These are phyloP conservation scores for Ectemnius continuus DNA, from an alignment of 2,888 invertebrate species.

Conservation along the genomic window DNA sequence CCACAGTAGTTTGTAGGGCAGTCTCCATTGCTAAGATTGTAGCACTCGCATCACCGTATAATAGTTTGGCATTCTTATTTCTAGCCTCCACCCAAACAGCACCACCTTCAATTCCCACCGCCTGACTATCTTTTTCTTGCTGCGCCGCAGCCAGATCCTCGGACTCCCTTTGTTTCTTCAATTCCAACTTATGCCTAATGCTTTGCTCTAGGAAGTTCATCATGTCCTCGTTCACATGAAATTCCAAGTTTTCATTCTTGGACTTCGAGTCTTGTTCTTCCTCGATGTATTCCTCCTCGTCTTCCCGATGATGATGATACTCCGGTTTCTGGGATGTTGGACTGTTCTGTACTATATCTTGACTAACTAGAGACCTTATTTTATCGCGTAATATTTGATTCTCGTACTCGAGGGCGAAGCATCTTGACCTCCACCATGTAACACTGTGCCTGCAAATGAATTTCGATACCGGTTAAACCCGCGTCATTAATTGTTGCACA, in stretches of 20 bases:
- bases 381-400: slow-evolving; percentile 65
- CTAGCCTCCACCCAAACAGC: slow-evolving; percentile 72
- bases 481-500: too few species aligned
- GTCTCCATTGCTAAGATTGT: slow-evolving; percentile 87
- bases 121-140: slow-evolving; percentile 36
- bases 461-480: too few species aligned
- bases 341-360: neutral
- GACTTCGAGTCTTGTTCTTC: slow-evolving; percentile 53
- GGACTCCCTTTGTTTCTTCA: slow-evolving; percentile 66
- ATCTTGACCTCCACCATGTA: slow-evolving; percentile 74
- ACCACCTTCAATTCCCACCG: slow-evolving; percentile 51
- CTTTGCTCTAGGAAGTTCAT: slow-evolving; percentile 82
- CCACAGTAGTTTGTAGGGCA: slow-evolving; percentile 83
- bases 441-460: slow-evolving; percentile 66
- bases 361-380: slow-evolving; percentile 31
- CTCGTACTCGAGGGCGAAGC: slow-evolving; percentile 72
- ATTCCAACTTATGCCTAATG: slow-evolving; percentile 79
- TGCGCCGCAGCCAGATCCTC: slow-evolving; percentile 30
- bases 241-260: slow-evolving; percentile 75
- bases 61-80: slow-evolving; percentile 76
- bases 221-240: slow-evolving; percentile 83
- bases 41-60: slow-evolving; percentile 84
- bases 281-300: slow-evolving; percentile 47
- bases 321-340: neutral
- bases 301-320: neutral